phyloP scores from a whole-genome alignment of 2,888 invertebrate species.

The Galerucella nymphaeae region DNA sequence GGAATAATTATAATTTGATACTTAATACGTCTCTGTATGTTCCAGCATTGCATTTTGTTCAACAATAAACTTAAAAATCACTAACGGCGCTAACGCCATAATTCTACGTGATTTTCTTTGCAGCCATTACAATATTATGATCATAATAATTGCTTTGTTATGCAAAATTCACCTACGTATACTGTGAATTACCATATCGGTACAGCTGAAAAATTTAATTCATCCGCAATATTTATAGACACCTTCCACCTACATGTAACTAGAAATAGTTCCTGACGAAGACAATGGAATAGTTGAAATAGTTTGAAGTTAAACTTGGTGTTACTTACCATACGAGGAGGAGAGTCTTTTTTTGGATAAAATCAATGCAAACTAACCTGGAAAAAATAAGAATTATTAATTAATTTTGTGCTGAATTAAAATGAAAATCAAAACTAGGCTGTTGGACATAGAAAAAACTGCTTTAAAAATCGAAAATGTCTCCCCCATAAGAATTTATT shows the following conservation, averaged over 20 bases:
- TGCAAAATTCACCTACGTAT: slow-evolving; percentile 10
- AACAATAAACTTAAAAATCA: neutral
- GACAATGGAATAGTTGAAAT: neutral
- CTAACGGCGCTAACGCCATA: neutral
- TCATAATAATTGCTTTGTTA: slow-evolving; percentile 14
- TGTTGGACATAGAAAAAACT: too few relatives aligned
- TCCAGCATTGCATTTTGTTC: neutral
- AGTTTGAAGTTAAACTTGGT: too few relatives aligned
- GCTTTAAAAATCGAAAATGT: too few relatives aligned
- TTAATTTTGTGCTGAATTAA: too few relatives aligned
- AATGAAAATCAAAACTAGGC: too few relatives aligned
- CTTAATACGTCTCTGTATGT: neutral
- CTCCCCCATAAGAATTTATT: too few relatives aligned
- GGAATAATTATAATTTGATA: neutral
- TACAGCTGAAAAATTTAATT: neutral
- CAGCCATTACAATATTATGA: neutral
- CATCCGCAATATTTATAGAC: neutral
- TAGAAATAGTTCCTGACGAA: neutral
- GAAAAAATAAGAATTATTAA: too few relatives aligned
- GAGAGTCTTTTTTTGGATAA: too few relatives aligned
- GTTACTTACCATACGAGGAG: too few relatives aligned
- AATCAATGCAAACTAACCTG: too few relatives aligned
- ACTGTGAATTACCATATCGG: neutral
- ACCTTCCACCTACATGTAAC: slow-evolving; percentile 5
- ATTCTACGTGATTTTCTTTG: slow-evolving; percentile 3